phyloP scores from a whole-genome alignment of 2,888 invertebrate species.

The Drosophila atroscutellata region DNA sequence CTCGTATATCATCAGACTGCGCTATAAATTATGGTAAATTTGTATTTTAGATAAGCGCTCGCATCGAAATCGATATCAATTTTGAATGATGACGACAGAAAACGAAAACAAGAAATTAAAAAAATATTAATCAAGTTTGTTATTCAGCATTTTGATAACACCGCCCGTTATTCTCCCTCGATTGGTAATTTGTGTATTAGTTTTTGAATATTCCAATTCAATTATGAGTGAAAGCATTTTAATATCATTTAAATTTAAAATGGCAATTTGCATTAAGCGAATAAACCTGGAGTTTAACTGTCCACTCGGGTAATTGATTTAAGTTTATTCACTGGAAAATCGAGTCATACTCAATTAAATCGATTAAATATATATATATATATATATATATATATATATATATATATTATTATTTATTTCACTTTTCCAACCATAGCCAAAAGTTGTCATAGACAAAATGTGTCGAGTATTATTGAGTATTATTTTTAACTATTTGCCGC shows the following conservation, averaged over 20 bases:
- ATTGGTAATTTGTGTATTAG: constrained; percentile 54
- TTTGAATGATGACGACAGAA: constrained; percentile 46
- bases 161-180: constrained; percentile 13
- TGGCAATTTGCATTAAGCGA: constrained; percentile 4
- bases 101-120: background rate
- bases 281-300: background rate
- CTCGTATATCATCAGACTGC: constrained; percentile 24
- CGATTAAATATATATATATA: background rate
- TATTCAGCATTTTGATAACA: constrained; percentile 43
- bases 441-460: background rate
- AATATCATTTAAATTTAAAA: constrained; percentile 1
- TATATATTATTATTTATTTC: background rate
- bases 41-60: constrained; percentile 37
- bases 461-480: background rate
- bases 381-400: too few species aligned
- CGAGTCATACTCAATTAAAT: background rate
- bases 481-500: background rate
- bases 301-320: background rate
- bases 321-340: background rate
- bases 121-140: constrained; percentile 42
- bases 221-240: constrained; percentile 22
- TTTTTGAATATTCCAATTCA: constrained; percentile 11
- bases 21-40: constrained; percentile 55
- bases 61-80: constrained; percentile 13
- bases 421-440: background rate